phyloP scores from a whole-genome alignment of 2,797 vertebrate genomes.

The Aldrovandia affinis region DNA sequence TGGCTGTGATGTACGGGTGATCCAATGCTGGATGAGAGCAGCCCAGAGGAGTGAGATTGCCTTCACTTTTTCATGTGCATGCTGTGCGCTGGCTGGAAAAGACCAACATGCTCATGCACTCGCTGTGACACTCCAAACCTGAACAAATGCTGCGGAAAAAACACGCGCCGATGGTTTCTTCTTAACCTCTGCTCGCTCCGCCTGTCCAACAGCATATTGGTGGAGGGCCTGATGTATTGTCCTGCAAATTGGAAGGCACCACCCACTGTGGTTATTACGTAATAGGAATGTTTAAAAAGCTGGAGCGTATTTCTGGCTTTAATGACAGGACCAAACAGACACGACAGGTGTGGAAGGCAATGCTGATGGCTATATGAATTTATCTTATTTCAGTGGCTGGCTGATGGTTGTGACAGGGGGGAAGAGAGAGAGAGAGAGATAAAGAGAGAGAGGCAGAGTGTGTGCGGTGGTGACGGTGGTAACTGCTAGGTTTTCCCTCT shows the following conservation, averaged over 20 bases:
- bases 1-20: background rate
- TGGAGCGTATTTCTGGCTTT: slow-evolving; percentile 21
- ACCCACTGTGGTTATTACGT: background rate
- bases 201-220: background rate
- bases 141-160: slow-evolving; percentile 3
- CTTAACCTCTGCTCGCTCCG: background rate
- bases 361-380: background rate
- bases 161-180: background rate
- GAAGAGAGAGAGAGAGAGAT: background rate
- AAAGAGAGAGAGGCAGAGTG: background rate
- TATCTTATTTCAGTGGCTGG: background rate
- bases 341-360: slow-evolving; percentile 15
- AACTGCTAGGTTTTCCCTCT: background rate
- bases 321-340: slow-evolving; percentile 5
- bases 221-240: slow-evolving; percentile 10
- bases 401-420: background rate
- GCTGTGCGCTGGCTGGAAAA: background rate
- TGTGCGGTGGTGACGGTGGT: too few relatives aligned
- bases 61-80: slow-evolving; percentile 50
- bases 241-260: background rate
- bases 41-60: background rate
- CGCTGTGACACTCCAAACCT: background rate
- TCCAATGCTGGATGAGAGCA: background rate
- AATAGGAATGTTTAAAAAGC: background rate
- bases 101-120: background rate